Evolutionary conservation across 2,113 vertebrate genomes (phyloP).

Genomic region (Etheostoma cragini): DNA sequence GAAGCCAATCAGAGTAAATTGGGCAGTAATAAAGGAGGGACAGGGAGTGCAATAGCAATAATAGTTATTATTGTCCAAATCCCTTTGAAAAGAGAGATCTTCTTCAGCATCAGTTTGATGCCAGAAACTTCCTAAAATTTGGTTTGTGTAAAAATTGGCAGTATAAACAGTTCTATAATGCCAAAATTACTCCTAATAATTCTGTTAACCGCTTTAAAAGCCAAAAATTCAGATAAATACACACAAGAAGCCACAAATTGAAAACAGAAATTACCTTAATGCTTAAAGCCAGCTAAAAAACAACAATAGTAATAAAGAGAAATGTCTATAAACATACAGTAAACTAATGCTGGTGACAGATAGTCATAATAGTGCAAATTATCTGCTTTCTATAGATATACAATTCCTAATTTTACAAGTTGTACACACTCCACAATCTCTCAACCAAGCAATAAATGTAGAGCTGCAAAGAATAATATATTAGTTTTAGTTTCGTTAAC

Average conservation of each 20-base stretch:
- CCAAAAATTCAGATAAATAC: neutral
- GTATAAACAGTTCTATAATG: neutral
- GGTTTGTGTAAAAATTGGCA: neutral
- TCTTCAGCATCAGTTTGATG: neutral
- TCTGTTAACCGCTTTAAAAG: neutral
- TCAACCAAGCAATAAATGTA: constrained; percentile 29
- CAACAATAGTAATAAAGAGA: constrained; percentile 12
- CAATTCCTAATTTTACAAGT: constrained; percentile 36
- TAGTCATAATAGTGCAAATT: constrained; percentile 4
- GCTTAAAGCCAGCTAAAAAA: neutral
- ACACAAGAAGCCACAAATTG: neutral
- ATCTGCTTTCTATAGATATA: constrained; percentile 27
- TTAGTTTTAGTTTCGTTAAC: no score
- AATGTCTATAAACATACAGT: neutral
- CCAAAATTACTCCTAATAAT: neutral
- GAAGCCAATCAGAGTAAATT: constrained; percentile 55
- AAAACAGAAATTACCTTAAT: neutral
- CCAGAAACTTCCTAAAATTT: neutral
- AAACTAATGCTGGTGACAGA: neutral
- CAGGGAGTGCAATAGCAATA: neutral
- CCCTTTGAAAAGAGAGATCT: constrained; percentile 1
- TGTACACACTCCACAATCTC: constrained; percentile 6
- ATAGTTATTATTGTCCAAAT: neutral
- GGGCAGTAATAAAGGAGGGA: constrained; percentile 20
- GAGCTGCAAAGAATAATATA: no score